A percentile compares a stretch with the other conserved stretches of the same genome.
Evolutionary conservation across 2,797 vertebrate species (phyloP).

Genomic region (Lagorchestes hirsutus): DNA sequence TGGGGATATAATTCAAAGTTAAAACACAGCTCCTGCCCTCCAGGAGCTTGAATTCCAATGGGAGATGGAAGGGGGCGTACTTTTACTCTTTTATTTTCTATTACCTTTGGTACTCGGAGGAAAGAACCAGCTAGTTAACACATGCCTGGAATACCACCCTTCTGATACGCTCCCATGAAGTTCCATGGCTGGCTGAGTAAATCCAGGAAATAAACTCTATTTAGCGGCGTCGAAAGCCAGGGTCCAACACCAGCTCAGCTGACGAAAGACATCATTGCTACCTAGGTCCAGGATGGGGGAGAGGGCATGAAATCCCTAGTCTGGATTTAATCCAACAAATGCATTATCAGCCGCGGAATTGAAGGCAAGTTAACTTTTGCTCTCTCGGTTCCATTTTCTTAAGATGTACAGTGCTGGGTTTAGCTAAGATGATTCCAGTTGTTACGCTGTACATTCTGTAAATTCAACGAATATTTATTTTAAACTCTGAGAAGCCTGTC

Average conservation of each 20-base stretch:
- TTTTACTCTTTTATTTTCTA: background rate
- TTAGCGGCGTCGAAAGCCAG: background rate
- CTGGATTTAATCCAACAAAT: background rate
- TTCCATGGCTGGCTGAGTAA: background rate
- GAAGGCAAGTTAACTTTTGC: background rate
- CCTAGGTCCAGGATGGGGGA: background rate
- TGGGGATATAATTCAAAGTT: conserved; percentile 27
- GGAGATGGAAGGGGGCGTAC: background rate
- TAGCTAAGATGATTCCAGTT: background rate
- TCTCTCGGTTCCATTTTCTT: background rate
- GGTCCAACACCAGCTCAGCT: background rate
- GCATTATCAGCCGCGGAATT: background rate
- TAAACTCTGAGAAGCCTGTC: background rate
- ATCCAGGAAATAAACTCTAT: background rate
- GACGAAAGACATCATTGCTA: background rate
- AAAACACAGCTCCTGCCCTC: background rate
- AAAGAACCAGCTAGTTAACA: background rate
- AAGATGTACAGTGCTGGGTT: background rate
- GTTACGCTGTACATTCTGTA: background rate
- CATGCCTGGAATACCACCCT: background rate
- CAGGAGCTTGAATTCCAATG: background rate
- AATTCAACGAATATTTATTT: background rate
- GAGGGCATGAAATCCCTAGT: background rate
- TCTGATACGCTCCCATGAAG: background rate
- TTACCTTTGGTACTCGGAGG: background rate